phyloP scores from a whole-genome alignment of 2,113 vertebrate species.

The Prinia subflava region DNA sequence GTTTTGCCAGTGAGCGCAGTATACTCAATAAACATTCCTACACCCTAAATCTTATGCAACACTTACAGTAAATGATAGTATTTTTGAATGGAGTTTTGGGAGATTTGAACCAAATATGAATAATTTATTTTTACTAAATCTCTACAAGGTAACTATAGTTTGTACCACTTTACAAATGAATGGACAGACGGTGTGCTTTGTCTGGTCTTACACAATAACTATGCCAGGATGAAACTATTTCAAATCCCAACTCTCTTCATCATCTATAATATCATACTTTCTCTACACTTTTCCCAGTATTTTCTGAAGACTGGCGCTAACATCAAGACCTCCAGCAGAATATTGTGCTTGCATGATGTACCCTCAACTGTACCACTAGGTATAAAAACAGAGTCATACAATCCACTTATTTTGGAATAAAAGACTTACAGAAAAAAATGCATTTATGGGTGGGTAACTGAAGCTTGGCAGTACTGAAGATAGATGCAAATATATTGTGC shows the following conservation, averaged over 20 bases:
- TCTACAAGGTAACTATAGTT: background rate
- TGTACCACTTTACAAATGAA: background rate
- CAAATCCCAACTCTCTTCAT: background rate
- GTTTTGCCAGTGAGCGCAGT: background rate
- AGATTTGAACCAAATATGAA: background rate
- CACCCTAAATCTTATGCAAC: background rate
- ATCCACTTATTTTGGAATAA: background rate
- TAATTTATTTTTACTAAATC: background rate
- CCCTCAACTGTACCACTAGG: background rate
- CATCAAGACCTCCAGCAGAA: background rate
- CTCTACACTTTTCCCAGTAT: background rate
- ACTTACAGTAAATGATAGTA: background rate
- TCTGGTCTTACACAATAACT: background rate
- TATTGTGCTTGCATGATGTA: background rate
- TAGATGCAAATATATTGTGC: background rate
- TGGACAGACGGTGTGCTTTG: background rate
- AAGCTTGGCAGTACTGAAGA: background rate
- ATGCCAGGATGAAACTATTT: background rate
- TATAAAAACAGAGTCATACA: background rate
- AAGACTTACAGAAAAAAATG: background rate
- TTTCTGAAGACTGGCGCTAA: background rate
- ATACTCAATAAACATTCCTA: background rate
- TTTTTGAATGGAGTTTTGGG: background rate
- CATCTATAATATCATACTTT: background rate
- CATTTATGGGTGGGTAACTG: background rate